Evolutionary conservation across 2,113 vertebrate genomes (phyloP), one percentile per base, ranked within the genome.

Genomic region (Anser brachyrhynchus): DNA sequence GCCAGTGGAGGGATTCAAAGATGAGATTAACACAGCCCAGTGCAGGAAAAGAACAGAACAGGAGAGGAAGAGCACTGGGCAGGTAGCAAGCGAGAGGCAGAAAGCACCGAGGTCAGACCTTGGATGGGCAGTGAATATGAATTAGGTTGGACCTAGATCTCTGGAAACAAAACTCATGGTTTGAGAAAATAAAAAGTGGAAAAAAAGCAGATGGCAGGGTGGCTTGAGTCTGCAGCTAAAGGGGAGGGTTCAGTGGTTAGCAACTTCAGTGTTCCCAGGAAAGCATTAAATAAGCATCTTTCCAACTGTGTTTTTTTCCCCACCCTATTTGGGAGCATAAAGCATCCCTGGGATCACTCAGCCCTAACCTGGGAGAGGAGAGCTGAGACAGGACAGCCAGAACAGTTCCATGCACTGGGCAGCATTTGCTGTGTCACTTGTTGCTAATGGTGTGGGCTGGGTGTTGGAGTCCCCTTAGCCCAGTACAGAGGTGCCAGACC

Each of bases 101-200:
- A 77, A 85, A 64, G 26, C 49, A 76, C 13, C 4, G 37, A 72
- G n/a, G 25, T 0, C 88, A 55, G 16, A 10, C 15, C 29, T 13
- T 3, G 6, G 9, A 4, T 55, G 6, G 33, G 18, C 4, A 37
- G 10, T 20, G 62, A 85, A 29, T 28, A 11, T 0, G 0, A 55
- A n/a, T 84, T 37, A 94, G 37, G 43, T 66, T 49, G 39, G 57
- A 41, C 29, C 19, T 80, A 61, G 18, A 43, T 49, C 19, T 70
- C 76, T 81, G 54, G 71, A 95, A 89, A 61, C 39, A 65, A 46
- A 88, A 15, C 49, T 67, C 19, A 51, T 61, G 22, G 25, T 58
- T 80, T 65, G 66, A 73, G 54, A 39, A 94, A 90, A 65, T 43
- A 58, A 46, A 9, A 80, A 54, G 31, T 33, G 39, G 86, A 59